phyloP scores from a whole-genome alignment of 2,888 invertebrate species.

The Zaprionus obscuricornis region DNA sequence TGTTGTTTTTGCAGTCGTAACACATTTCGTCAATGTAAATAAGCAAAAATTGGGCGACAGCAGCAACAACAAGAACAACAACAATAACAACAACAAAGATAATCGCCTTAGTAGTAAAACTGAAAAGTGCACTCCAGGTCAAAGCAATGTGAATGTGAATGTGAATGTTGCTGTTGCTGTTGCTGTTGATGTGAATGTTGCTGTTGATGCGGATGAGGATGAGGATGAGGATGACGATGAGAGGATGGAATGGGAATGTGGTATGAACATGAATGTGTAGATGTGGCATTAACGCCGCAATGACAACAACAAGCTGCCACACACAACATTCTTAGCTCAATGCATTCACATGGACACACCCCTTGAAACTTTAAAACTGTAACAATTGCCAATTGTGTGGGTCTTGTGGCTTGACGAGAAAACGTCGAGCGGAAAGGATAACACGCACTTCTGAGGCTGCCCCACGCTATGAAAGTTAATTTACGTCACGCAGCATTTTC shows the following conservation, averaged over 20 bases:
- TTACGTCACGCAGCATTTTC: constrained; percentile 77
- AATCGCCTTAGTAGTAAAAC: constrained; percentile 69
- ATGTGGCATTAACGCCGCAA: constrained; percentile 61
- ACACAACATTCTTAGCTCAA: constrained; percentile 18
- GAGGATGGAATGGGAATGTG: constrained; percentile 32
- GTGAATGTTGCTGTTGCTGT: constrained; percentile 20
- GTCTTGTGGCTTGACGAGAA: constrained; percentile 71
- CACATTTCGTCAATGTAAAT: constrained; percentile 75
- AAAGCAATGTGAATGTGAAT: constrained; percentile 25
- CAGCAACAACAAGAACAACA: constrained; percentile 36
- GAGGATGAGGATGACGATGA: constrained; percentile 8
- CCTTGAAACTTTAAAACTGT: constrained; percentile 64
- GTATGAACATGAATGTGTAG: too few relatives aligned
- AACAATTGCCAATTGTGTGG: constrained; percentile 78
- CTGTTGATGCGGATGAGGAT: constrained; percentile 25
- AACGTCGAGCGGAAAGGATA: constrained; percentile 67
- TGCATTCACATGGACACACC: constrained; percentile 17
- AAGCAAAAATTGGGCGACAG: constrained; percentile 60
- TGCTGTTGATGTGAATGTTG: too few relatives aligned
- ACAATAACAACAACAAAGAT: too few relatives aligned
- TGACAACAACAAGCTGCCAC: constrained; percentile 73
- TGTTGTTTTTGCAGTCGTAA: constrained; percentile 39
- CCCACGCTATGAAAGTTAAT: constrained; percentile 72
- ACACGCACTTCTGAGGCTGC: constrained; percentile 67
- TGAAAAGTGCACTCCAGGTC: constrained; percentile 68